Evolutionary conservation across 2,888 invertebrate species (phyloP).

Genomic region (Cancer borealis): DNA sequence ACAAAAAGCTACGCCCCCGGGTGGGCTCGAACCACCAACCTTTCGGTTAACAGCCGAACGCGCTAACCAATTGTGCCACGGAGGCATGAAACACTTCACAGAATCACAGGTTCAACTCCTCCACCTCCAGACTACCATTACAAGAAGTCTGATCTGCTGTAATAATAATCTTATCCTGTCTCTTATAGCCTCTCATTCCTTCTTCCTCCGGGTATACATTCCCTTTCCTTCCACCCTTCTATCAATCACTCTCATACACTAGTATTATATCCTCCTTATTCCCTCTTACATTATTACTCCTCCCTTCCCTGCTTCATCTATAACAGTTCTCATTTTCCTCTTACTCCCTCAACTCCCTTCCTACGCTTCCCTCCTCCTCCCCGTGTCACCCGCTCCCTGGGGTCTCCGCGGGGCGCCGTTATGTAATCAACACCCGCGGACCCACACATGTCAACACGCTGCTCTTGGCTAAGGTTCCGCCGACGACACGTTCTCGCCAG

Average conservation of each 20-base stretch:
- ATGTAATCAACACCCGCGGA: slow-evolving; percentile 54
- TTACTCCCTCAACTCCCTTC: not conserved
- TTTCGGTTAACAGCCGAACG: slow-evolving; percentile 78
- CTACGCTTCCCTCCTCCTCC: not conserved
- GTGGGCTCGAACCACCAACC: slow-evolving; percentile 78
- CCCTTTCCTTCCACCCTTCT: not conserved
- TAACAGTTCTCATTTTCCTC: not conserved
- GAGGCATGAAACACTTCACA: slow-evolving; percentile 55
- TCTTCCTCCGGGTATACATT: too few relatives aligned
- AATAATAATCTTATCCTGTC: not conserved
- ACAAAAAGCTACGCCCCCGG: slow-evolving; percentile 69
- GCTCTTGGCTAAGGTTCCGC: slow-evolving; percentile 48
- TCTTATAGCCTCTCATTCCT: not conserved
- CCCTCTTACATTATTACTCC: not conserved
- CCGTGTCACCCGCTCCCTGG: not conserved
- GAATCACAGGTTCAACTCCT: not conserved
- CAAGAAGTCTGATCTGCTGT: too few relatives aligned
- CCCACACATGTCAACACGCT: slow-evolving; percentile 45
- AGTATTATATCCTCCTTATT: not conserved
- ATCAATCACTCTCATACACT: not conserved
- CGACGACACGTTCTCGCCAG: slow-evolving; percentile 37
- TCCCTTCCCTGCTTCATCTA: not conserved
- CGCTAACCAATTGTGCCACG: slow-evolving; percentile 78
- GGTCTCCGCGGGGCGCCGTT: slow-evolving; percentile 54
- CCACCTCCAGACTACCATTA: not conserved